Evolutionary conservation across 2,888 invertebrate species (phyloP).

Genomic region (Acleris laterana): DNA sequence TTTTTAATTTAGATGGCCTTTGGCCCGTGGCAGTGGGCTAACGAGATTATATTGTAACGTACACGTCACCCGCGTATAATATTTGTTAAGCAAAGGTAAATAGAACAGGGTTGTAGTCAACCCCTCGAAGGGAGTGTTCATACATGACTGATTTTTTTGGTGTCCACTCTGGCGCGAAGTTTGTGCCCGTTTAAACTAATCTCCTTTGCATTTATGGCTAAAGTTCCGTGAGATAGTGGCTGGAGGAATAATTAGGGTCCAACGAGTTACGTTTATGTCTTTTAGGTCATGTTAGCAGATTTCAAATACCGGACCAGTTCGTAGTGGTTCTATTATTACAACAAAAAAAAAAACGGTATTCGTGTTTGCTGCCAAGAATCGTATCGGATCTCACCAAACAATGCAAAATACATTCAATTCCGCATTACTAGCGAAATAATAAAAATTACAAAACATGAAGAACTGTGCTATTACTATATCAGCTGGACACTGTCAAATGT

Average conservation of each 20-base stretch:
- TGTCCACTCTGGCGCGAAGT: constrained; percentile 33
- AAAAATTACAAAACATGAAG: no score
- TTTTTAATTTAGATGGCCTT: no score
- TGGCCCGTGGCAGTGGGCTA: background rate
- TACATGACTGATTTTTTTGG: constrained; percentile 38
- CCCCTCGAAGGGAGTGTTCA: constrained; percentile 36
- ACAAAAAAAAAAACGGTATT: constrained; percentile 1
- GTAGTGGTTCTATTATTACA: background rate
- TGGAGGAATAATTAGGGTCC: constrained; percentile 14
- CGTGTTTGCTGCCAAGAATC: no score
- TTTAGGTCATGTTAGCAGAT: background rate
- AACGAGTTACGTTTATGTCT: constrained; percentile 9
- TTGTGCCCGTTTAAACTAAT: constrained; percentile 33
- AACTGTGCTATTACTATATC: no score
- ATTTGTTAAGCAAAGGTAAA: constrained; percentile 11
- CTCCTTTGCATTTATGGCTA: constrained; percentile 26
- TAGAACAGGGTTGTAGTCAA: constrained; percentile 26
- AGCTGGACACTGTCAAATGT: no score
- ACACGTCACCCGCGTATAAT: background rate
- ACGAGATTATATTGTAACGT: background rate
- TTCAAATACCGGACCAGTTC: background rate
- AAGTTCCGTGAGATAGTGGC: constrained; percentile 27
- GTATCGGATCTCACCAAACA: no score
- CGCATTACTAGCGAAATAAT: no score
- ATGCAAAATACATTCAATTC: no score